Conservation (phyloP, 2,113 vertebrate species). For the Pollimyrus isidori region DNA sequence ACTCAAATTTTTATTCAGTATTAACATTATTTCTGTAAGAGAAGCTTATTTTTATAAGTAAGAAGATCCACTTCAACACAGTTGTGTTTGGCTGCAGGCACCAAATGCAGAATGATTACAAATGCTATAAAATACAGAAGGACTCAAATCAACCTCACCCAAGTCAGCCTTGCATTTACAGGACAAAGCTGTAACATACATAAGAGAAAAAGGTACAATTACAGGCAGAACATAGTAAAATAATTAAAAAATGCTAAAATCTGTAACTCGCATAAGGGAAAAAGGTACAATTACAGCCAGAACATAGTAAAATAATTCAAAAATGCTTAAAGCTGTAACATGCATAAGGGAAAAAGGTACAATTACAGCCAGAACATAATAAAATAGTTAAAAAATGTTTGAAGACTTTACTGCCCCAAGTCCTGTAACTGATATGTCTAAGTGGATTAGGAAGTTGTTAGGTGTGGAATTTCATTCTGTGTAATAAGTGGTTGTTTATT, state of each 20-base stretch:
- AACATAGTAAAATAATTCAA: not conserved
- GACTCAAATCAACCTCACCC: not conserved
- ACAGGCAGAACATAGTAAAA: not conserved
- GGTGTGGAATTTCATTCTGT: not conserved
- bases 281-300: not conserved
- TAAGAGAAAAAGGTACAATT: not conserved
- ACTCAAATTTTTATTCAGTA: not conserved
- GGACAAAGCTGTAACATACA: not conserved
- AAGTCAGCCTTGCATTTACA: not conserved
- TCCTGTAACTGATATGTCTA: not conserved
- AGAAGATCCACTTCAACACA: not conserved
- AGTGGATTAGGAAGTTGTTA: not conserved
- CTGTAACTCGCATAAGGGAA: not conserved
- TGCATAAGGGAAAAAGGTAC: not conserved
- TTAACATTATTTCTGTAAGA: not conserved
- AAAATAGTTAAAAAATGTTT: not conserved
- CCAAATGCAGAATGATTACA: not conserved
- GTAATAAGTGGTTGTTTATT: not conserved
- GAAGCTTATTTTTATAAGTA: not conserved
- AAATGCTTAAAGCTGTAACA: not conserved
- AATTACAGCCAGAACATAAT: not conserved
- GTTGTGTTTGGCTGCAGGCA: not conserved
- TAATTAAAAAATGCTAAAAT: not conserved
- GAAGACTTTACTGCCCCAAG: not conserved
- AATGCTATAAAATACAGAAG: not conserved